Evolutionary conservation across 2,113 vertebrate species (phyloP).

Genomic region (Poicephalus gulielmi): DNA sequence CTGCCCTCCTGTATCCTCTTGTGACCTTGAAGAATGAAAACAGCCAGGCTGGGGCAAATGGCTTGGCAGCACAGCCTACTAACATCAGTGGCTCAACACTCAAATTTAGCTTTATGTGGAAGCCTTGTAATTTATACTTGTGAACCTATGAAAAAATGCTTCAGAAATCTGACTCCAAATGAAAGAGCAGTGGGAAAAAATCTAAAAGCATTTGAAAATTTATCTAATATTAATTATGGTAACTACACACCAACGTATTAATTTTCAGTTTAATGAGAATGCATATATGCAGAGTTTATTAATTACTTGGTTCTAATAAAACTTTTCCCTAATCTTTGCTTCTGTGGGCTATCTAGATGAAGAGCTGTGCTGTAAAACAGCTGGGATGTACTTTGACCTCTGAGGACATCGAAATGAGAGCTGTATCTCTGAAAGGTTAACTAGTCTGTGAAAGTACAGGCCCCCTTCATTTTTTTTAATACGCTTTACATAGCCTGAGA

Average conservation of each 20-base stretch:
- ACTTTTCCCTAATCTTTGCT: background rate
- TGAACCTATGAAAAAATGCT: background rate
- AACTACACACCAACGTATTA: background rate
- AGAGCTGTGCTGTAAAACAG: background rate
- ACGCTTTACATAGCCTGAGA: background rate
- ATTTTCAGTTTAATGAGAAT: background rate
- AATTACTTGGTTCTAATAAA: background rate
- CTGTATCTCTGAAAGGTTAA: background rate
- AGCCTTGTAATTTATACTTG: background rate
- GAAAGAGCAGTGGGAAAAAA: fast-evolving
- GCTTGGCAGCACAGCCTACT: background rate
- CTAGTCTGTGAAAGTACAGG: background rate
- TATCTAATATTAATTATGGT: background rate
- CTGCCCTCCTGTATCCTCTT: background rate
- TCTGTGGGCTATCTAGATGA: conserved; percentile 16
- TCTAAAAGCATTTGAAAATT: background rate
- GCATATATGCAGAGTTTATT: background rate
- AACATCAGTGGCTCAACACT: background rate
- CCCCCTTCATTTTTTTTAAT: background rate
- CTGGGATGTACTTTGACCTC: background rate
- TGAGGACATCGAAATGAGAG: conserved; percentile 11
- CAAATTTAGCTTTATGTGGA: background rate
- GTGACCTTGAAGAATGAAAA: background rate
- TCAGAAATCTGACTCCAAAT: background rate
- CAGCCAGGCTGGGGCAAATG: background rate